A percentile compares a stretch with the other conserved stretches of the same genome.
These are phyloP conservation scores for Panzeria rudis DNA, from an alignment of 2,888 invertebrate genomes.

Conservation along the genomic window DNA sequence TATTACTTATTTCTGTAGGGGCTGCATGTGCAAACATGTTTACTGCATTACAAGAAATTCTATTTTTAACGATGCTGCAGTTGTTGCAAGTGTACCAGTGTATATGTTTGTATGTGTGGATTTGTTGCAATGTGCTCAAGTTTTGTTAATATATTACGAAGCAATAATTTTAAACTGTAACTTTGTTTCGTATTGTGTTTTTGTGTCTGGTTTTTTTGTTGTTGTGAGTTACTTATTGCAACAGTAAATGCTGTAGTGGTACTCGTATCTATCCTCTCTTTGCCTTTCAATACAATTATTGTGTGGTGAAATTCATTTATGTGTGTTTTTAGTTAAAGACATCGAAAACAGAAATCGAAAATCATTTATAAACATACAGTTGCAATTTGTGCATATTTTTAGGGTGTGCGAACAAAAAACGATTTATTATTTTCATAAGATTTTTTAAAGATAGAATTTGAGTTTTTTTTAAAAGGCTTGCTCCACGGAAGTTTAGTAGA, in stretches of 20 bases:
- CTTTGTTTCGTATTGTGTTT: constrained; percentile 51
- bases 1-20: constrained; percentile 43
- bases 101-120: neutral
- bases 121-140: constrained; percentile 28
- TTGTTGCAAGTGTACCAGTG: constrained; percentile 19
- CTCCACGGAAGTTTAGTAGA: no score
- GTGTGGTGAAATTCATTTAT: constrained; percentile 41
- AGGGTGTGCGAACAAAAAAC: constrained; percentile 2
- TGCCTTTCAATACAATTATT: constrained; percentile 51
- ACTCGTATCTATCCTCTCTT: constrained; percentile 10
- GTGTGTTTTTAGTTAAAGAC: constrained; percentile 51
- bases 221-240: constrained; percentile 31
- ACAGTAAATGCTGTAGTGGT: constrained; percentile 39
- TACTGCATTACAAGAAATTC: constrained; percentile 55
- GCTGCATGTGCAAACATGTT: constrained; percentile 44
- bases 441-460: no score
- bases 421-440: neutral
- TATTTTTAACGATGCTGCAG: constrained; percentile 53
- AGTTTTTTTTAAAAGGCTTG: no score
- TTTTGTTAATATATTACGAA: constrained; percentile 58
- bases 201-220: constrained; percentile 23
- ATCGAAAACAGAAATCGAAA: constrained; percentile 69
- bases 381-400: neutral
- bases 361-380: constrained; percentile 52
- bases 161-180: constrained; percentile 66